Evolutionary conservation across 2,797 vertebrate species (phyloP), one percentile per base, ranked within the genome.

Genomic region (Eulemur rubriventer): DNA sequence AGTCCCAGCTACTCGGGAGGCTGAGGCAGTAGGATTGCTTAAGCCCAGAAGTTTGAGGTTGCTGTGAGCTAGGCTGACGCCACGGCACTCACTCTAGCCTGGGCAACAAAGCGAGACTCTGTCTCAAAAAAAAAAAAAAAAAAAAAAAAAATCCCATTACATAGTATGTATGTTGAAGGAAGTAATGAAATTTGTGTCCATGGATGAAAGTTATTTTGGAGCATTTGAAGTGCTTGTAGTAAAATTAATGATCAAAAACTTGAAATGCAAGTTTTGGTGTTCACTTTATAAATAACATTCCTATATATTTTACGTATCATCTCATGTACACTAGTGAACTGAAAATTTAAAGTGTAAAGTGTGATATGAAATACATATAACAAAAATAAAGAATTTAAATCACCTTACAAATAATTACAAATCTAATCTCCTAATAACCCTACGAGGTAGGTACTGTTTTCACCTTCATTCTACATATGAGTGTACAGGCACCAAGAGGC

Each of bases 241-340:
- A 65, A 95, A 86, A 63, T 76, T 18, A 79, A 78, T 79, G 80
- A 89, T 48, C 17, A 88, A 91, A 89, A 52, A 84, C 26, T 61
- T 91, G 7, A 87, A 78, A 57, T 43, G 38, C 35, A 59, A 69
- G 59, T 24, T 69, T 28, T 69, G 35, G 11, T 52, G 43, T 81
- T 96, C 41, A 33, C 55, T 90, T 87, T 87, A 70, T 83, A 95
- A 92, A 43, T 59, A 87, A 83, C 30, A 82, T 70, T 82, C 13
- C 46, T 72, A 33, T 16, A 14, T 70, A 90, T 70, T 81, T 76
- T 90, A 67, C 5, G 3, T 73, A 57, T 55, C 28, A 86, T 35
- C 43, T 55, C 46, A 73, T 33, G 67, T 80, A 65, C 38, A 91
- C 30, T 35, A 85, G 24, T 43, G n/a, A 87, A 48, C 7, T 57